Evolutionary conservation across 2,797 vertebrate genomes (phyloP).

Genomic region (Amphiprion clarkii): DNA sequence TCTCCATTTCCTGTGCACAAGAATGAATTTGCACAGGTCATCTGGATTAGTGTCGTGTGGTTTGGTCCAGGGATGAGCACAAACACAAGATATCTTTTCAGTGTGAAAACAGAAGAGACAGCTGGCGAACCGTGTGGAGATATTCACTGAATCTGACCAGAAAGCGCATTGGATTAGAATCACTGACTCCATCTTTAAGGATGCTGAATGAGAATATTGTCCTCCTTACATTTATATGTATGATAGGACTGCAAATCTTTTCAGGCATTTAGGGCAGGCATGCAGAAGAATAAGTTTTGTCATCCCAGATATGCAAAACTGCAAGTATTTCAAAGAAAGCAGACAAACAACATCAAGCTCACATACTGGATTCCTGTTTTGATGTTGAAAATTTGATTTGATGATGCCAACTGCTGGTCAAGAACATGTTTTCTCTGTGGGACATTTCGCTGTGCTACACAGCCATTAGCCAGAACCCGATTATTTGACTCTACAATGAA

Average conservation of each 20-base stretch:
- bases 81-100: too few species aligned
- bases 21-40: too few species aligned
- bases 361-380: background rate
- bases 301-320: background rate
- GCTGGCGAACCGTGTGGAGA: too few species aligned
- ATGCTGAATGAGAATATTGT: too few species aligned
- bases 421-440: background rate
- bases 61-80: too few species aligned
- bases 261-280: background rate
- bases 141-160: too few species aligned
- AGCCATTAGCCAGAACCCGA: background rate
- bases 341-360: background rate
- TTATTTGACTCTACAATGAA: background rate
- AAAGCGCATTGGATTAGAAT: too few species aligned
- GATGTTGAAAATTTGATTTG: background rate
- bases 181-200: too few species aligned
- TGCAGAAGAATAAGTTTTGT: conserved; percentile 3
- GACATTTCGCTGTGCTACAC: background rate
- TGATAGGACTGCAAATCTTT: background rate
- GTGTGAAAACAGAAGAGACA: too few species aligned
- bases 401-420: background rate
- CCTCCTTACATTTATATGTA: background rate
- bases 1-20: too few species aligned
- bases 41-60: too few species aligned
- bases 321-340: conserved; percentile 11